Percentiles rank a stretch among this genome's conserved stretches.
Conservation (phyloP, 2,888 invertebrate genomes). For the Amiota minor region DNA sequence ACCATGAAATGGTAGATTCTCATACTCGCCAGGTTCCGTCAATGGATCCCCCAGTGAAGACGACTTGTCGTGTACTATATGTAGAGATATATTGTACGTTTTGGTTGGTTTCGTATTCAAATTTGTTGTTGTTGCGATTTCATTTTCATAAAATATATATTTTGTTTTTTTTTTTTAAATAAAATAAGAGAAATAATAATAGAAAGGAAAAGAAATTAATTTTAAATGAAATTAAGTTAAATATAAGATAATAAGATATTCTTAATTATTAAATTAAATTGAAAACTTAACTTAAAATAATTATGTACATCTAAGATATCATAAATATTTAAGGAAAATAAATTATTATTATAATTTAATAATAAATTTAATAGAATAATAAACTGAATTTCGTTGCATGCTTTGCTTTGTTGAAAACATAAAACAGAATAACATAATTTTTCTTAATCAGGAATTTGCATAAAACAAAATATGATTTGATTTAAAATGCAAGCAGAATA, state of each 20-base stretch:
- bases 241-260: constrained; percentile 26
- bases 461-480: too few species aligned
- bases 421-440: too few species aligned
- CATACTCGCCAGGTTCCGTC: constrained; percentile 90
- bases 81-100: constrained; percentile 46
- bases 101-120: constrained; percentile 37
- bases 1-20: constrained; percentile 95
- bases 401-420: too few species aligned
- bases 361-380: too few species aligned
- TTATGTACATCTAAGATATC: constrained; percentile 29
- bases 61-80: constrained; percentile 74
- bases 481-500: too few species aligned
- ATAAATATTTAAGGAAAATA: constrained; percentile 2
- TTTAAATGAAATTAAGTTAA: constrained; percentile 21
- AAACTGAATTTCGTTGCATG: too few species aligned
- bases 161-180: constrained; percentile 39
- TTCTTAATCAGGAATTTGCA: too few species aligned
- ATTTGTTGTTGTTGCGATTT: constrained; percentile 20
- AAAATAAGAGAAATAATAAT: constrained; percentile 38
- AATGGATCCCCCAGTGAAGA: constrained; percentile 79
- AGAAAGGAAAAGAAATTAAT: constrained; percentile 43
- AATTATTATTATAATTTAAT: neutral
- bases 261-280: neutral
- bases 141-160: neutral
- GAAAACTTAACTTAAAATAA: constrained; percentile 51